These are phyloP conservation scores for Eublepharis macularius DNA, from an alignment of 2,113 vertebrate species.

Conservation along the genomic window DNA sequence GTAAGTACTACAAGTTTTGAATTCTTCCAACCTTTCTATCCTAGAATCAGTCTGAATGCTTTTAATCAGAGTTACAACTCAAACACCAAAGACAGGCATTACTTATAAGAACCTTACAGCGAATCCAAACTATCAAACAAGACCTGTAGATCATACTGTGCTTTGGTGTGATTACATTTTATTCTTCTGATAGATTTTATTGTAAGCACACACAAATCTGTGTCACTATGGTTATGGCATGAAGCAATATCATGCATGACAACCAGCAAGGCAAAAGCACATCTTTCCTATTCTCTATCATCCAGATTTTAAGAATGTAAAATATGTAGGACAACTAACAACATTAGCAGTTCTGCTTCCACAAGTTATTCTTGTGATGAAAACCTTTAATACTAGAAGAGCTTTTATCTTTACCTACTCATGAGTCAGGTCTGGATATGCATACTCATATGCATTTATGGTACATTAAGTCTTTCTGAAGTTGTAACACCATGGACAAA, in stretches of 20 bases:
- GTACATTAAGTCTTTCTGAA: background rate
- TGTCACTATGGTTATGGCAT: slow-evolving; percentile 64
- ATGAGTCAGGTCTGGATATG: background rate
- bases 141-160: slow-evolving; percentile 49
- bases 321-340: background rate
- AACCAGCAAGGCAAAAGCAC: slow-evolving; percentile 55
- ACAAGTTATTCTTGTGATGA: background rate
- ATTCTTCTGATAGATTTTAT: slow-evolving; percentile 52
- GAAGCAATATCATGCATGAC: slow-evolving; percentile 58
- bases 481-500: background rate
- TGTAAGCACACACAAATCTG: slow-evolving; percentile 54
- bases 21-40: background rate
- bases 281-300: slow-evolving; percentile 32
- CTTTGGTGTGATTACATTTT: slow-evolving; percentile 51
- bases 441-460: background rate
- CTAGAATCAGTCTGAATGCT: slow-evolving; percentile 41
- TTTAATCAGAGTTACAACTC: slow-evolving; percentile 42
- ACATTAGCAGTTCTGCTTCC: background rate
- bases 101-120: slow-evolving; percentile 53
- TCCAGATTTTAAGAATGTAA: slow-evolving; percentile 33
- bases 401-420: background rate
- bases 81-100: slow-evolving; percentile 45
- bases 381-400: background rate
- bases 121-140: slow-evolving; percentile 55
- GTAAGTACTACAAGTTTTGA: slow-evolving; percentile 4